Percentiles rank a stretch among this genome's conserved stretches.
Conservation (phyloP, 2,797 vertebrate species). For the Perdix hodgsoniae region DNA sequence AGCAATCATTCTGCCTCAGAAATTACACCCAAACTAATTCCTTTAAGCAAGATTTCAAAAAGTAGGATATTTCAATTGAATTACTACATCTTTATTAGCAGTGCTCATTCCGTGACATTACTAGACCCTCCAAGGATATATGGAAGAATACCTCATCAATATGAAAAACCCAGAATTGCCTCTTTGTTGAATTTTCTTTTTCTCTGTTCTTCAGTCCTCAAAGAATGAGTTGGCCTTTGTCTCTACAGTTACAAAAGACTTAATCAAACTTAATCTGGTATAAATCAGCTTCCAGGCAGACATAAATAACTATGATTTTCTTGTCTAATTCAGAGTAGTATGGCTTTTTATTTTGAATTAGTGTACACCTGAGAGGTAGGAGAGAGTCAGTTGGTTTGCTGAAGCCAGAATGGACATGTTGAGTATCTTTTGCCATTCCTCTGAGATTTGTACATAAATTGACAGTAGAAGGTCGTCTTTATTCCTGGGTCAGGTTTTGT, state of each 20-base stretch:
- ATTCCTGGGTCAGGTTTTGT: not conserved
- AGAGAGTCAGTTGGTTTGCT: not conserved
- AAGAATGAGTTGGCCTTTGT: not conserved
- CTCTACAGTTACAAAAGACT: not conserved
- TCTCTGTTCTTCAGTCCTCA: not conserved
- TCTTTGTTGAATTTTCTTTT: not conserved
- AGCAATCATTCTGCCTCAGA: not conserved
- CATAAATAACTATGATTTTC: not conserved
- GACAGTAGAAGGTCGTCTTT: not conserved
- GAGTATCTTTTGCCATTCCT: not conserved
- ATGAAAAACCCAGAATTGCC: not conserved
- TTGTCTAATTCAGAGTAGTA: not conserved
- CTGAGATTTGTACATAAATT: not conserved
- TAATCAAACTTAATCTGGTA: not conserved
- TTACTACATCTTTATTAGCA: not conserved
- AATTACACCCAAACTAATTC: not conserved
- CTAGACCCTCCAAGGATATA: not conserved
- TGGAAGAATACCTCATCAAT: not conserved
- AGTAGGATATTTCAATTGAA: not conserved
- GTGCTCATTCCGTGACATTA: not conserved
- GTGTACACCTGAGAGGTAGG: not conserved
- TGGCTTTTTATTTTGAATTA: not conserved
- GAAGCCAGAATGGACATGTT: rapidly evolving
- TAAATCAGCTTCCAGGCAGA: not conserved
- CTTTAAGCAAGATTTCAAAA: not conserved